Evolutionary conservation across 2,888 invertebrate species (phyloP), one percentile per base, ranked within the genome.

Genomic region (Cantharis nigra): DNA sequence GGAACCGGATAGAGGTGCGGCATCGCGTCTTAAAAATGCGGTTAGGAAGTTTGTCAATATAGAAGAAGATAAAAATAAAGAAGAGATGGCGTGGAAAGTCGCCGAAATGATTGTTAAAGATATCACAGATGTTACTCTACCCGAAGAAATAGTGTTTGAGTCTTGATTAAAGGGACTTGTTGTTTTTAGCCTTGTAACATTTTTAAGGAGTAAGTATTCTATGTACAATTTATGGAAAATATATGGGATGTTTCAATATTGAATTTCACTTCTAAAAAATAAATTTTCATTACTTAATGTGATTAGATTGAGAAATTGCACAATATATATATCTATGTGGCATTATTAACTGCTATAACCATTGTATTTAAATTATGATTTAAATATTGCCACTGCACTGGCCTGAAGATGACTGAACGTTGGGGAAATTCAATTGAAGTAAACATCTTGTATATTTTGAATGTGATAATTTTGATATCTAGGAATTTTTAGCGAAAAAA

Each of bases 41-140:
- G 93, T 97, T 79, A 94, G 92, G 85, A 93, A 93, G 86, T 92
- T 97, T 86, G 95, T 96, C 78, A 94, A 95, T 89, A 91, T 94
- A 83, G 95, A 94, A 73, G 95, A 96, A 86, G 94, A 96, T 83
- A 95, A 95, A 91, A 94, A 94, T 70, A 95, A 98, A 89, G 98
- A 98, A 89, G 98, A 98, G 88, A 94, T 98, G 91, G 98, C 98
- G 5, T 96, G 98, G 95, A 96, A 97, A 90, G 96, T 98, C 80
- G 98, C 98, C 26, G 96, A 97, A 89, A 97, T 97, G 96, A 98
- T 98, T 85, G 94, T 98, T 65, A 96, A 95, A 89, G 98, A 98
- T 90, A 95, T 98, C 78, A 97, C 97, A 64, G 95, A 92, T 87
- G 91, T 97, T 85, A 97, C 97, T 30, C 91, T 95, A 89, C 90